These are phyloP conservation scores for Adelosebastes latens DNA, from an alignment of 2,797 vertebrate genomes.

Conservation along the genomic window DNA sequence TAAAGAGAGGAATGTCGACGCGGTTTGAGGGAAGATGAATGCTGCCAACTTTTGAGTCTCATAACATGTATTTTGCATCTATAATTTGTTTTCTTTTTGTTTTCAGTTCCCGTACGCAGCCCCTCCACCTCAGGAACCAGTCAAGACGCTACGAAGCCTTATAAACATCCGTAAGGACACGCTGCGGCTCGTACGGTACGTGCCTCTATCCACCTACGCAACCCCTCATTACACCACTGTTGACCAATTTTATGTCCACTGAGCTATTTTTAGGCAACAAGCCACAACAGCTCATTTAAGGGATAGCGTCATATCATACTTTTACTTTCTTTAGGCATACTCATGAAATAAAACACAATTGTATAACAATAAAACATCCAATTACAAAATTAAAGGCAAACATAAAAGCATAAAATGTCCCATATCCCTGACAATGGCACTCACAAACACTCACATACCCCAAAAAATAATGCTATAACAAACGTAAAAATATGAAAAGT, in stretches of 20 bases:
- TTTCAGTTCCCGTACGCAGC: constrained; percentile 95
- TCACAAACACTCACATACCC: not conserved
- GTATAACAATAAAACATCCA: not conserved
- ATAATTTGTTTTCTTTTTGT: constrained; percentile 49
- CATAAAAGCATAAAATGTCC: not conserved
- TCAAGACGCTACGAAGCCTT: constrained; percentile 96
- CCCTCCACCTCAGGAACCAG: constrained; percentile 96
- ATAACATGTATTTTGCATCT: constrained; percentile 47
- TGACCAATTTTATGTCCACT: constrained; percentile 1
- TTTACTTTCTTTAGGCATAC: not conserved
- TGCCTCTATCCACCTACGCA: not conserved
- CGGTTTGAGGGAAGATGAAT: constrained; percentile 24
- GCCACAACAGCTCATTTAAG: constrained; percentile 7
- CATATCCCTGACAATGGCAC: not conserved
- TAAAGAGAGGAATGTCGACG: constrained; percentile 50
- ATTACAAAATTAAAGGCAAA: not conserved
- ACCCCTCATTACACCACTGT: constrained; percentile 2
- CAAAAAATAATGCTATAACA: not conserved
- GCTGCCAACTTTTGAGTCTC: constrained; percentile 19
- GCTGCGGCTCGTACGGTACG: constrained; percentile 92
- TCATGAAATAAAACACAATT: not conserved
- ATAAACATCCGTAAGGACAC: constrained; percentile 99
- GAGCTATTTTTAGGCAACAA: constrained; percentile 24
- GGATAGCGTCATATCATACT: not conserved
- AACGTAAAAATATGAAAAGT: not conserved